Percentiles rank a stretch among this genome's conserved stretches.
Conservation (phyloP, 1,140 invertebrate species). For the Ericerus pela region DNA sequence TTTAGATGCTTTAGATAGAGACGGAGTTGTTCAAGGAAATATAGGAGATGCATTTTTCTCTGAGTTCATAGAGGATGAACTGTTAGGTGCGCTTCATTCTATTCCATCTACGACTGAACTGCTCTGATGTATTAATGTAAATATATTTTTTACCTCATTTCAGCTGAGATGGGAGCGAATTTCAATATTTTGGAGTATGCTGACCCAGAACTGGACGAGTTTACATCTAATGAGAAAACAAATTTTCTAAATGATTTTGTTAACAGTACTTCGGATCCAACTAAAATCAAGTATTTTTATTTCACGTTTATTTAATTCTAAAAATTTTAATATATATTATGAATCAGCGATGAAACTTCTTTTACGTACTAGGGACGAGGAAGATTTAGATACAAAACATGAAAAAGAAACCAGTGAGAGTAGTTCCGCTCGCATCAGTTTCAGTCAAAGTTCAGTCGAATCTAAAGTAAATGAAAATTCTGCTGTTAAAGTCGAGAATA, state of each 20-base stretch:
- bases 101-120: not conserved
- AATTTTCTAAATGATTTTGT: slow-evolving; percentile 61
- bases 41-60: slow-evolving; percentile 64
- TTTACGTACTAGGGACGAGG: not conserved
- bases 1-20: slow-evolving; percentile 62
- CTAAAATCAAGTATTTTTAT: slow-evolving; percentile 7
- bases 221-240: slow-evolving; percentile 52
- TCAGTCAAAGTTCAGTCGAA: not conserved
- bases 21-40: slow-evolving; percentile 35
- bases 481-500: not conserved
- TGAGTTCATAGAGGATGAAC: slow-evolving; percentile 70
- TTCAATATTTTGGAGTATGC: slow-evolving; percentile 93
- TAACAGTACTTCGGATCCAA: not conserved
- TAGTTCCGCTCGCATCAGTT: not conserved
- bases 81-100: slow-evolving; percentile 42
- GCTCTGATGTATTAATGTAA: slow-evolving; percentile 13
- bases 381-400: slow-evolving; percentile 3
- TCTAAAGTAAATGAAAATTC: not conserved
- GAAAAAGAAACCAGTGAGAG: not conserved
- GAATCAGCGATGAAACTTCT: not conserved
- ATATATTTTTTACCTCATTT: slow-evolving; percentile 25
- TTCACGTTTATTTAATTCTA: not conserved
- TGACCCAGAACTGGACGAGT: slow-evolving; percentile 77
- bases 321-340: not conserved
- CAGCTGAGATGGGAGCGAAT: slow-evolving; percentile 77